Base-by-base conservation (phyloP, 2,888 invertebrate species). In the Macaria notata region DNA sequence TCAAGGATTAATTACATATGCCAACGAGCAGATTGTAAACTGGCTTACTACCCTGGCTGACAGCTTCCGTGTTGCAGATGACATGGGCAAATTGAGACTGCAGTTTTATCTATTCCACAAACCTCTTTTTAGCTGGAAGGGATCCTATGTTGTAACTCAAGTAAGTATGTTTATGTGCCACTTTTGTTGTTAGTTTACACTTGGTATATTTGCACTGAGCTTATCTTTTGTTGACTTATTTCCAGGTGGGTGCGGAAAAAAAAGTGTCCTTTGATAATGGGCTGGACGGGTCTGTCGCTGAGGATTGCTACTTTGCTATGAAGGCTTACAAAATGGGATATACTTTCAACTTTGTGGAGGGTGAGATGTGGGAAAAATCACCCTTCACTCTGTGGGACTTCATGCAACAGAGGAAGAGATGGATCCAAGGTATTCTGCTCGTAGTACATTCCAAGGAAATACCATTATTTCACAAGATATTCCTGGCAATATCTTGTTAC, bases 311-410 rank as follows among this genome's bases (percentile, higher is more conserved):
- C 84, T 99, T 99, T 86, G 98, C 98, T 29, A 98, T 99, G 98
- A 95, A 97, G 65, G 98, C 98, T 3, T 97, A 95, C 83, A 94
- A 94, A 63, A 94, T 97, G 82, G 98, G 98, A 31, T 98, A 96
- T 81, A 93, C 95, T 29, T 99, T 99, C 84, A 97, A 98, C 81
- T 99, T 98, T 86, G 95, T 99, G 66, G 98, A 99, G 83, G 98
- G 99, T 49, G 99, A 99, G 90, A 98, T 99, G 98, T 98, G 98
- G 96, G 99, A 99, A 82, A 98, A 99, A 81, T 98, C 98, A 4
- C 98, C 99, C 3, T 99, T 99, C 83, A 97, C 97, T 2, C 87
- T 99, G 38, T 95, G 96, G 94, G 99, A 99, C 83, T 98, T 99
- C 76, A 94, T 99, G 69, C 98, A 98, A 83, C 99, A 99, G 79